Evolutionary conservation across 2,797 vertebrate genomes (phyloP).

Genomic region (Lerista edwardsae): DNA sequence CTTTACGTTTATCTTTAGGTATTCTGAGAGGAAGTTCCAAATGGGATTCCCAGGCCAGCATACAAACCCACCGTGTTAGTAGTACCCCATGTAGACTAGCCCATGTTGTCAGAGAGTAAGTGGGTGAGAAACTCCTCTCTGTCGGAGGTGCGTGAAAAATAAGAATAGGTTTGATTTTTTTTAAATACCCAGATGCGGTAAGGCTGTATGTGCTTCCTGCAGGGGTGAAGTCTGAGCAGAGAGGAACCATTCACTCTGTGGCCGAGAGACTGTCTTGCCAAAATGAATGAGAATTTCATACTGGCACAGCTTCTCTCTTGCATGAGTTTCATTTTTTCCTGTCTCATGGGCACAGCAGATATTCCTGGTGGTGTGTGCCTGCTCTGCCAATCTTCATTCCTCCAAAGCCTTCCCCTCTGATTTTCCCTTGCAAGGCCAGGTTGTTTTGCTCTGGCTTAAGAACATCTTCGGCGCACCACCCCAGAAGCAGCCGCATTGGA

Average conservation of each 20-base stretch:
- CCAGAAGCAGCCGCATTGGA: background rate
- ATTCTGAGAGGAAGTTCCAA: background rate
- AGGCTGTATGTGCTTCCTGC: no score
- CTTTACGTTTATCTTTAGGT: no score
- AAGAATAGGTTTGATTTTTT: background rate
- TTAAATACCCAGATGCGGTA: no score
- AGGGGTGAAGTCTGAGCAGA: background rate
- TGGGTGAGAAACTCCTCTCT: background rate
- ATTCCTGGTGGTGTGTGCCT: background rate
- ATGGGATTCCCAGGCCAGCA: background rate
- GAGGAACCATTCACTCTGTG: background rate
- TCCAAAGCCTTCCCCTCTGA: background rate
- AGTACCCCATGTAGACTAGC: background rate
- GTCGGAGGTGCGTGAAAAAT: background rate
- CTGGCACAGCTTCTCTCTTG: background rate
- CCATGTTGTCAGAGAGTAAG: background rate
- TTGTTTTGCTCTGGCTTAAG: background rate
- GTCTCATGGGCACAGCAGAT: background rate
- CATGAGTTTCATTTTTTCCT: background rate
- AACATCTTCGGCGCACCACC: background rate
- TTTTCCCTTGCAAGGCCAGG: background rate
- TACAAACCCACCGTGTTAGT: no score
- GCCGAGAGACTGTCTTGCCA: background rate
- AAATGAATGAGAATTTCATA: background rate
- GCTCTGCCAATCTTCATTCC: background rate